Evolutionary conservation across 2,888 invertebrate genomes (phyloP).

Genomic region (Lottia scabra): DNA sequence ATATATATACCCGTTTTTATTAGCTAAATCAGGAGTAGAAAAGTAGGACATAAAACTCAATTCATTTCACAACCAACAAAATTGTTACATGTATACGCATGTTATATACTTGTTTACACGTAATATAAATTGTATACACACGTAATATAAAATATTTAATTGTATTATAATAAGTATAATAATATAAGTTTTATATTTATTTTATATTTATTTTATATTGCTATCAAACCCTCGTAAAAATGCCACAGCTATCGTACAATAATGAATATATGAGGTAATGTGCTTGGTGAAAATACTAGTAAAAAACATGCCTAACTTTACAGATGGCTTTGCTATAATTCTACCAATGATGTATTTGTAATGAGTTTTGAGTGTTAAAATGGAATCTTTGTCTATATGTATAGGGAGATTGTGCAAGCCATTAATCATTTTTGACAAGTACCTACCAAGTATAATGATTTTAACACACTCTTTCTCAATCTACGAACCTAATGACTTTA

Average conservation of each 20-base stretch:
- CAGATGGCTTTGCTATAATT: too few relatives aligned
- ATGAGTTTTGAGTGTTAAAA: neutral
- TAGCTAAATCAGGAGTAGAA: too few relatives aligned
- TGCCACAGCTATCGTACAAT: neutral
- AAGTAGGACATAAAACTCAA: too few relatives aligned
- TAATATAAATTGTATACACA: too few relatives aligned
- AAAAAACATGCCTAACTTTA: too few relatives aligned
- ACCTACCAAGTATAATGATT: slow-evolving; percentile 2
- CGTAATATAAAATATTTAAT: too few relatives aligned
- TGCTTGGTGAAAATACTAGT: neutral
- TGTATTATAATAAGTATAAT: too few relatives aligned
- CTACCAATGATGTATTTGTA: neutral
- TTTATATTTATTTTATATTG: neutral
- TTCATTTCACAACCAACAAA: too few relatives aligned
- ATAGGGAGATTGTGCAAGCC: neutral
- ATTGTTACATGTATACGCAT: too few relatives aligned
- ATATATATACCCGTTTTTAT: too few relatives aligned
- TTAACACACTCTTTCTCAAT: neutral
- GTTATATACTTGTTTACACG: too few relatives aligned
- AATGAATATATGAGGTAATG: neutral
- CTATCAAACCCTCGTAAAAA: neutral
- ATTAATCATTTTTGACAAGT: slow-evolving; percentile 3
- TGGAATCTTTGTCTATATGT: neutral
- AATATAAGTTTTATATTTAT: too few relatives aligned
- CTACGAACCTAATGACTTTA: neutral